Percentiles rank a stretch among this genome's conserved stretches.
Evolutionary conservation across 2,797 vertebrate genomes (phyloP).

Genomic region (Labeo calbasu): DNA sequence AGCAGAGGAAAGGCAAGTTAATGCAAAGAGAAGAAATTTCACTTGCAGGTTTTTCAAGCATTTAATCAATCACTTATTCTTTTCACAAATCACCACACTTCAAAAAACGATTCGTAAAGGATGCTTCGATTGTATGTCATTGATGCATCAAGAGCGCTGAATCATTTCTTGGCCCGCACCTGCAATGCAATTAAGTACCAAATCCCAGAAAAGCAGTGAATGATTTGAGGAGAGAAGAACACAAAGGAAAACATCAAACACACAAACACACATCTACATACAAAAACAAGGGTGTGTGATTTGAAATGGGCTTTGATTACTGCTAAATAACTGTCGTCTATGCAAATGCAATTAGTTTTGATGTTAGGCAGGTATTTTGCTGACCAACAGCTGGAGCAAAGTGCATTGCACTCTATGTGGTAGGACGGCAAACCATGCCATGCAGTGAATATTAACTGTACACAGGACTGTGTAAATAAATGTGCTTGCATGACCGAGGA

Average conservation of each 20-base stretch:
- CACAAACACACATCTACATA: slow-evolving; percentile 41
- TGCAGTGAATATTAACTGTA: slow-evolving; percentile 55
- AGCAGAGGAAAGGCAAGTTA: slow-evolving; percentile 58
- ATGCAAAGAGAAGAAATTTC: slow-evolving; percentile 49
- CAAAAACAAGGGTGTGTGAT: slow-evolving; percentile 21
- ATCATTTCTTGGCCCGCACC: slow-evolving; percentile 39
- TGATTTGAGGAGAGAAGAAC: slow-evolving; percentile 52
- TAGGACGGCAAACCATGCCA: slow-evolving; percentile 62
- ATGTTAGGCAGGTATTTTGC: slow-evolving; percentile 7
- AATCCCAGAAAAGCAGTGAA: slow-evolving; percentile 56
- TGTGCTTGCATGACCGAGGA: not conserved
- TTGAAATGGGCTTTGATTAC: not conserved
- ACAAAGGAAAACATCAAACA: slow-evolving; percentile 52
- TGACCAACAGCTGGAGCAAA: slow-evolving; percentile 35
- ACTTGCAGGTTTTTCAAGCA: slow-evolving; percentile 10
- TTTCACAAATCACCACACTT: slow-evolving; percentile 47
- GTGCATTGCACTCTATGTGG: slow-evolving; percentile 70
- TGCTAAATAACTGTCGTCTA: not conserved
- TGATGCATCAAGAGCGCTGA: slow-evolving; percentile 37
- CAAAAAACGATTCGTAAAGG: slow-evolving; percentile 56
- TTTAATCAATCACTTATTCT: slow-evolving; percentile 52
- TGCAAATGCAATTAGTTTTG: slow-evolving; percentile 4
- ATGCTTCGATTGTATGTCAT: slow-evolving; percentile 43
- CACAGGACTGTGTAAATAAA: not conserved
- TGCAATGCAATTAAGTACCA: slow-evolving; percentile 56